These are phyloP conservation scores for Malthinus seriepunctatus DNA, from an alignment of 2,888 invertebrate genomes.

Conservation along the genomic window DNA sequence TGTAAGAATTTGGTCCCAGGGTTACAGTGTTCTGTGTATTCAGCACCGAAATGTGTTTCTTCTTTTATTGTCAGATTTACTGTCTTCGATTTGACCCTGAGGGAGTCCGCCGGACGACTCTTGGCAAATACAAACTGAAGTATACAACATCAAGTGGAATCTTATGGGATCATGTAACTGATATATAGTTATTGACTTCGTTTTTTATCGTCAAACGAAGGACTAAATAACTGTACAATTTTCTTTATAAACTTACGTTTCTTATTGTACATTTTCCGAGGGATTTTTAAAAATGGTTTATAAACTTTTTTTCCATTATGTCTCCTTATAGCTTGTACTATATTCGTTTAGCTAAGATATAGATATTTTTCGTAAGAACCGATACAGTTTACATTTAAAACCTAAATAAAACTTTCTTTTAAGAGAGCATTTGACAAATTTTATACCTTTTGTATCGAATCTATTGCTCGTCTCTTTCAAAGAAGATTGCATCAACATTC, in stretches of 20 bases:
- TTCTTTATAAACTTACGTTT: conserved; percentile 19
- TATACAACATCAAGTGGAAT: conserved; percentile 31
- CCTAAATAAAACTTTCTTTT: too few relatives aligned
- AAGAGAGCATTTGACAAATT: too few relatives aligned
- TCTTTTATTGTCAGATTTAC: conserved; percentile 42
- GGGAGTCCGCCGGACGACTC: conserved; percentile 33
- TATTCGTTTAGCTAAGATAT: too few relatives aligned
- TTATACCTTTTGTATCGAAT: too few relatives aligned
- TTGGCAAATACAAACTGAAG: conserved; percentile 34
- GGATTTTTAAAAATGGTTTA: too few relatives aligned
- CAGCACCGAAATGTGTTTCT: conserved; percentile 41
- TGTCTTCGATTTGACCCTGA: conserved; percentile 36
- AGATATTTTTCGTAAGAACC: too few relatives aligned
- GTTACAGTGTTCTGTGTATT: conserved; percentile 35
- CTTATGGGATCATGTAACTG: conserved; percentile 33
- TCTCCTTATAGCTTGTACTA: too few relatives aligned
- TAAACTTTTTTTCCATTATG: too few relatives aligned
- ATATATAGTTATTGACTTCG: conserved; percentile 34
- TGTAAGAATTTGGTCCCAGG: conserved; percentile 27
- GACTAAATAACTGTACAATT: conserved; percentile 27
- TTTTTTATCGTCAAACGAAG: conserved; percentile 29
- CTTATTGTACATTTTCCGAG: neutral
- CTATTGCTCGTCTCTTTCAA: too few relatives aligned
- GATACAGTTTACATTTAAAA: too few relatives aligned
- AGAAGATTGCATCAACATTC: too few relatives aligned